Percentiles rank a stretch among this genome's conserved stretches.
Evolutionary conservation across 1,140 invertebrate genomes (phyloP).

Genomic region (Pseudoatta argentina): DNA sequence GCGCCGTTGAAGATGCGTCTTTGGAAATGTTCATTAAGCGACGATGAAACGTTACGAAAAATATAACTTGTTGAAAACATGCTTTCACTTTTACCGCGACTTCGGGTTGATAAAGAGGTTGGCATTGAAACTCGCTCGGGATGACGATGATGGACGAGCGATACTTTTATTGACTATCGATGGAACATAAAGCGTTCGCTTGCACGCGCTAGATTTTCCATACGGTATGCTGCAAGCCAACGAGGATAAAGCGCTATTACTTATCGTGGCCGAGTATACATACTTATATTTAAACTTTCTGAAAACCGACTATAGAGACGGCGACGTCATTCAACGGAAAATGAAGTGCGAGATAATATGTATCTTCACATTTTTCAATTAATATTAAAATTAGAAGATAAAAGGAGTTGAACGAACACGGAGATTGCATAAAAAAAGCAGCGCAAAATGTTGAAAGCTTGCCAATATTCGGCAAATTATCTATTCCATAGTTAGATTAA

Average conservation of each 20-base stretch:
- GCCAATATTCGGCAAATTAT: conserved; percentile 29
- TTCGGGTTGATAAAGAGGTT: conserved; percentile 19
- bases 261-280: background rate
- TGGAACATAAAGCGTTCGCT: conserved; percentile 25
- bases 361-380: conserved; percentile 19
- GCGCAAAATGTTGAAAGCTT: conserved; percentile 25
- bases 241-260: background rate
- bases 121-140: background rate
- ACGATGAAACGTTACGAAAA: conserved; percentile 18
- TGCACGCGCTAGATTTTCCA: conserved; percentile 10
- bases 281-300: conserved; percentile 6
- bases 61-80: background rate
- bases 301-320: background rate
- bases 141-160: conserved; percentile 62
- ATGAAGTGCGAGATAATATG: background rate
- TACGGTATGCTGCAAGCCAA: background rate
- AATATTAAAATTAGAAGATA: conserved; percentile 33
- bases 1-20: background rate
- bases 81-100: conserved; percentile 44
- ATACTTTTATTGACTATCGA: conserved; percentile 54
- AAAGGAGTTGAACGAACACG: background rate
- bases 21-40: conserved; percentile 53
- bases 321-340: background rate
- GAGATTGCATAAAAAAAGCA: background rate
- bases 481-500: background rate